Conservation (phyloP, 2,888 invertebrate species). For the Nesidiocoris tenuis region DNA sequence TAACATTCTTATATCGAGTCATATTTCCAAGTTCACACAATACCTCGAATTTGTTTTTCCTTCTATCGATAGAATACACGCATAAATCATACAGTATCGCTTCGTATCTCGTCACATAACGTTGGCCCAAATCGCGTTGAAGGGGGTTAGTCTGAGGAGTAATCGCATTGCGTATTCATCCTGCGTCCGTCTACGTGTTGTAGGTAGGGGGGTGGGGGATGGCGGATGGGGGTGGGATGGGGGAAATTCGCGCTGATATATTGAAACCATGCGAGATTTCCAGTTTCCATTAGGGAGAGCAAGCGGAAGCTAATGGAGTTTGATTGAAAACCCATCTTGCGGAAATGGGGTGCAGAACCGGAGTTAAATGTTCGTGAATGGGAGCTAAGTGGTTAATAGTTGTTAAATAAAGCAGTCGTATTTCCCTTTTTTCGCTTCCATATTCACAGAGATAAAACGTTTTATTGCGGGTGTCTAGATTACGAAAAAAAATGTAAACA, state of each 20-base stretch:
- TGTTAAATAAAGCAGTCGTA: too few species aligned
- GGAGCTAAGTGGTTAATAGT: neutral
- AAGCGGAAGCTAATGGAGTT: slow-evolving; percentile 10
- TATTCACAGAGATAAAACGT: too few species aligned
- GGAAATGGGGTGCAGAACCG: neutral
- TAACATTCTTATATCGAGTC: too few species aligned
- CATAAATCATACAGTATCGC: too few species aligned
- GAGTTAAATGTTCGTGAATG: neutral
- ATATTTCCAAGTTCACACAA: too few species aligned
- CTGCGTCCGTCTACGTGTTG: slow-evolving; percentile 1
- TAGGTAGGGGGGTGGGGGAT: neutral
- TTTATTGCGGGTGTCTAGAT: too few species aligned
- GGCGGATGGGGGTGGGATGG: too few species aligned
- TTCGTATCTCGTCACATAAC: neutral
- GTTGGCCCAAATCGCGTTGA: neutral
- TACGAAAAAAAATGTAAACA: too few species aligned
- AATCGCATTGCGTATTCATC: slow-evolving; percentile 12
- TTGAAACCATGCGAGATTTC: slow-evolving; percentile 8
- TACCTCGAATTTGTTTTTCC: too few species aligned
- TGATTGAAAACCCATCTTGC: slow-evolving; percentile 17
- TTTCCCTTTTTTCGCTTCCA: too few species aligned
- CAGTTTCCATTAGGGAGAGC: neutral
- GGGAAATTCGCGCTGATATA: neutral
- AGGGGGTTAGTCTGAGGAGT: neutral
- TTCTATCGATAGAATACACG: too few species aligned